phyloP scores from a whole-genome alignment of 2,113 vertebrate genomes.

The Caranx melampygus region DNA sequence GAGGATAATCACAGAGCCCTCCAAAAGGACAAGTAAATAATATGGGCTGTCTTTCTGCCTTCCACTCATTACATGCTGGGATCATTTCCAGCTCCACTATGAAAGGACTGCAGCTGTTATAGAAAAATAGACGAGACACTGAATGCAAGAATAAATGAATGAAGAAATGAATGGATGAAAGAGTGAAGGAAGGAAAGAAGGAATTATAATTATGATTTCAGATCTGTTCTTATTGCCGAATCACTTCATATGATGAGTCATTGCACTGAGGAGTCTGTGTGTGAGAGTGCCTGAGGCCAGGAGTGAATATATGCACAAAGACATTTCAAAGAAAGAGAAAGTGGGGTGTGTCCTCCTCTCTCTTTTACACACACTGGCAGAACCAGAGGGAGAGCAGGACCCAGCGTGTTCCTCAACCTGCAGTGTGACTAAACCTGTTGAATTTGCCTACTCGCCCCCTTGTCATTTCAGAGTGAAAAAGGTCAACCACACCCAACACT shows the following conservation, averaged over 20 bases:
- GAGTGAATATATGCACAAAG: slow-evolving; percentile 23
- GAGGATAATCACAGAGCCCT: slow-evolving; percentile 21
- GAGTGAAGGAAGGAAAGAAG: not conserved
- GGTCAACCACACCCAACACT: slow-evolving; percentile 74
- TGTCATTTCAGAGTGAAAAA: slow-evolving; percentile 64
- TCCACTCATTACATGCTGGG: not conserved
- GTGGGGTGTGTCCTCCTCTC: slow-evolving; percentile 64
- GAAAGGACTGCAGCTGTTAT: not conserved
- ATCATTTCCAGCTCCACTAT: not conserved
- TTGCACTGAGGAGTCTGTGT: not conserved
- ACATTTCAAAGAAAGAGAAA: slow-evolving; percentile 32
- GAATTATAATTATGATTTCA: not conserved
- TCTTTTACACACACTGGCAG: slow-evolving; percentile 21
- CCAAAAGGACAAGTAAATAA: slow-evolving; percentile 5
- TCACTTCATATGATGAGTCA: not conserved
- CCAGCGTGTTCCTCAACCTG: slow-evolving; percentile 66
- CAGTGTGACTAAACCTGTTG: slow-evolving; percentile 75
- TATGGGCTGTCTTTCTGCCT: slow-evolving; percentile 1
- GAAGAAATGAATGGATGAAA: not conserved
- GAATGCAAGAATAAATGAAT: not conserved
- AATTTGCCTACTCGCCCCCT: slow-evolving; percentile 68
- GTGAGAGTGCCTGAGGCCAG: slow-evolving; percentile 27
- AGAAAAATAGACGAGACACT: not conserved
- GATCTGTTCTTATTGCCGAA: slow-evolving; percentile 3
- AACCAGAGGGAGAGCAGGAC: slow-evolving; percentile 66